Evolutionary conservation across 1,140 invertebrate genomes (phyloP), one percentile per base, ranked within the genome.

Genomic region (Heliconius congener): DNA sequence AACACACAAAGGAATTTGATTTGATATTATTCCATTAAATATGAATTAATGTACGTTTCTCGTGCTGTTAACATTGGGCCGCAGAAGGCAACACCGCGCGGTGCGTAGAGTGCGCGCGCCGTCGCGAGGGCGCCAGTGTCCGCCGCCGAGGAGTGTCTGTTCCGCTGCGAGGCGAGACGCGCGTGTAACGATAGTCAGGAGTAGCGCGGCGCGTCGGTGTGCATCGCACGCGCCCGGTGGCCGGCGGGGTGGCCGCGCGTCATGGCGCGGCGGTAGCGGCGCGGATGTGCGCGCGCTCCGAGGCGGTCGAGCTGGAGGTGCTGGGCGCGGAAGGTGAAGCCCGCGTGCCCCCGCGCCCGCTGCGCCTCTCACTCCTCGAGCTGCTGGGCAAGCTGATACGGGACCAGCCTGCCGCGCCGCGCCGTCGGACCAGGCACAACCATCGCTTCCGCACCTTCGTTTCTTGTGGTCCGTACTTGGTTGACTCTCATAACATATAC

Each of bases 331-430:
- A 93, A 81, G 88, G 88, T 85, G 90, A 89, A 85, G 80, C 87
- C 60, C 89, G 89, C 75, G 81, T 83, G 82, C 91, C 90, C 82
- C 89, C 89, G 87, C 91, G 90, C 85, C 90, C 90, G 75, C 87
- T 95, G 87, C 94, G 96, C 76, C 95, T 96, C 83, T 96, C 96
- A 34, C 94, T 97, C 84, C 95, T 96, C 71, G 96, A 95, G 81
- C 95, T 97, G 76, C 95, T 97, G 79, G 96, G 96, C 80, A 97
- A 97, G 89, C 89, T 97, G 87, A 96, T 96, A 81, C 95, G 88
- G 86, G 95, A 85, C 88, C 95, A 82, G 88, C 93, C 85, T 91
- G 93, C 81, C 77, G 88, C 87, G 85, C 88, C 90, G 84, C 88
- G 90, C 93, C 82, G 94, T 94, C 95, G 90, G 88, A 95, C 87